Percentiles rank a stretch among this genome's conserved stretches.
Evolutionary conservation across 2,113 vertebrate species (phyloP).

Genomic region (Eulemur rufifrons): DNA sequence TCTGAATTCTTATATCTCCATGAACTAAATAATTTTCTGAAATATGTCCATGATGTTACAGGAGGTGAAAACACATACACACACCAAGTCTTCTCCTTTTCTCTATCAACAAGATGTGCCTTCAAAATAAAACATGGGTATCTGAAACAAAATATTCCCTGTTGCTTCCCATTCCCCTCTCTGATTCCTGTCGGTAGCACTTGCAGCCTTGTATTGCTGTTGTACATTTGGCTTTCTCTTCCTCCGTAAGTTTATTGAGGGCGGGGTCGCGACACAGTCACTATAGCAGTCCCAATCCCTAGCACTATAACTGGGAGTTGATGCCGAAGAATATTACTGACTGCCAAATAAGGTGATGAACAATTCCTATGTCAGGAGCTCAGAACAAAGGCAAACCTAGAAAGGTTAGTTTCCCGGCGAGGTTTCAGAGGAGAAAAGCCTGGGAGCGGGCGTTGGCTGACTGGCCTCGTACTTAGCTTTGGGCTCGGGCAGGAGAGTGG

Average conservation of each 20-base stretch:
- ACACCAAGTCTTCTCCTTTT: not conserved
- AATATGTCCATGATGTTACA: not conserved
- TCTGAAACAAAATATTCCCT: not conserved
- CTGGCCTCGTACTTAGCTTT: not conserved
- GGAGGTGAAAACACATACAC: not conserved
- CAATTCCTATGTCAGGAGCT: not conserved
- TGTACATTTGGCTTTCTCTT: not conserved
- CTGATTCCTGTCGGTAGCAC: not conserved
- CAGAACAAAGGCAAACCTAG: not conserved
- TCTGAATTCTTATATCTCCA: not conserved
- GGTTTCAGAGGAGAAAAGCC: not conserved
- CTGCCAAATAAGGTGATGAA: not conserved
- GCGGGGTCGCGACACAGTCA: fast-evolving
- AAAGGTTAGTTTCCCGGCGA: not conserved
- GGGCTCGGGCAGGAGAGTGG: not conserved
- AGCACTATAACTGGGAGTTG: not conserved
- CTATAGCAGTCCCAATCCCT: not conserved
- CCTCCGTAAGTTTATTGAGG: not conserved
- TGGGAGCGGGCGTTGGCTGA: not conserved
- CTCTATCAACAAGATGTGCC: not conserved
- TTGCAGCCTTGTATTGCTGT: not conserved
- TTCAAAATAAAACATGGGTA: not conserved
- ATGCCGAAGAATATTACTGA: not conserved
- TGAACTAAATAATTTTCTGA: not conserved
- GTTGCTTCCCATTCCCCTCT: not conserved